These are phyloP conservation scores for Peromyscus melanophrys DNA, from an alignment of 2,797 vertebrate genomes.

Conservation along the genomic window DNA sequence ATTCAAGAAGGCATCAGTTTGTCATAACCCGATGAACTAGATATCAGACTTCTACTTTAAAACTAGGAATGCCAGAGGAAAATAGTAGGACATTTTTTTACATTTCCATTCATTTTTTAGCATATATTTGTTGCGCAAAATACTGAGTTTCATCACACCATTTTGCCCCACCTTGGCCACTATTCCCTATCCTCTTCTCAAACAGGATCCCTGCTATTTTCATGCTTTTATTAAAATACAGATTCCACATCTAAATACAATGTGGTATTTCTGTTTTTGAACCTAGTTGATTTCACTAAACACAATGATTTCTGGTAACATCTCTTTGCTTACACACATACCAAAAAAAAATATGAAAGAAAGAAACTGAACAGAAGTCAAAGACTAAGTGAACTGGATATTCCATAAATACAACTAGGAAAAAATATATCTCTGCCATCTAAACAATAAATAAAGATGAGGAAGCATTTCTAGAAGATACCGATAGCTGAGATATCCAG, in stretches of 20 bases:
- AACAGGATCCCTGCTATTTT: background rate
- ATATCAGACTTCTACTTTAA: background rate
- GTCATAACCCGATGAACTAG: background rate
- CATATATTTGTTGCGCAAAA: background rate
- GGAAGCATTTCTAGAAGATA: background rate
- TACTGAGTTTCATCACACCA: background rate
- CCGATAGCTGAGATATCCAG: background rate
- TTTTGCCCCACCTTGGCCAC: background rate
- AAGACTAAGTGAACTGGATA: background rate
- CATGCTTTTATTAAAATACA: background rate
- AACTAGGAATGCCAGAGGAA: background rate
- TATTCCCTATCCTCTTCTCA: background rate
- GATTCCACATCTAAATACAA: background rate
- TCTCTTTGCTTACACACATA: background rate
- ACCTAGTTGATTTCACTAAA: background rate
- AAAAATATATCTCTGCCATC: background rate
- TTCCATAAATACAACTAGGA: background rate
- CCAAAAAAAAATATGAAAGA: background rate
- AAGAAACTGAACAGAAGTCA: background rate
- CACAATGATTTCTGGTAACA: background rate
- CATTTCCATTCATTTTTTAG: background rate
- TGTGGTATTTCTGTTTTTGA: background rate
- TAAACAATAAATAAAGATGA: background rate
- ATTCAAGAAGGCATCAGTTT: background rate
- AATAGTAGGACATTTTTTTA: background rate